These are phyloP conservation scores for Callyntrura guangdongensis DNA, from an alignment of 2,888 invertebrate species.

Conservation along the genomic window DNA sequence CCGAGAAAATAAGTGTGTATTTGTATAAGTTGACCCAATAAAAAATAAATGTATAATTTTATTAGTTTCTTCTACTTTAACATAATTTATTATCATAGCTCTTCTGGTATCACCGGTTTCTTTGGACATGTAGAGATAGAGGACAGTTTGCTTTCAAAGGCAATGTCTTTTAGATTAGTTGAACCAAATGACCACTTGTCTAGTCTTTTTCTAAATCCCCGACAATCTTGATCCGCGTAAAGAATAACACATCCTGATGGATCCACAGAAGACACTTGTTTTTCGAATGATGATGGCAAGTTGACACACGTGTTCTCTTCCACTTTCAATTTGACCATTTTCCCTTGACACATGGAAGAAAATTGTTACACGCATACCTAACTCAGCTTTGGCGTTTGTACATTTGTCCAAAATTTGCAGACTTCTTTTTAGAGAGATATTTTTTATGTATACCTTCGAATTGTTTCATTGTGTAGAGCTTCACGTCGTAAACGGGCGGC, in stretches of 20 bases:
- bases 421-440: no score
- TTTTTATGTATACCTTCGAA: conserved; percentile 76
- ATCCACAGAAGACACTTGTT: conserved; percentile 78
- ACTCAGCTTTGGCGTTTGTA: not conserved
- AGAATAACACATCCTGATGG: conserved; percentile 78
- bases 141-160: conserved; percentile 79
- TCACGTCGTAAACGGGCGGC: conserved; percentile 72
- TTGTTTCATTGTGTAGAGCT: conserved; percentile 76
- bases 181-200: conserved; percentile 81
- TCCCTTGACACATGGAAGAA: conserved; percentile 46
- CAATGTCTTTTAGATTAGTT: conserved; percentile 79
- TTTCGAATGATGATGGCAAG: conserved; percentile 74
- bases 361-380: conserved; percentile 7
- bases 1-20: not conserved
- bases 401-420: not conserved
- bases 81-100: conserved; percentile 52
- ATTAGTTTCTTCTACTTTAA: conserved; percentile 5
- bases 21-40: not conserved
- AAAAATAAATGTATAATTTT: conserved; percentile 6
- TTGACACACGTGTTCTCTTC: conserved; percentile 73
- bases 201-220: conserved; percentile 78
- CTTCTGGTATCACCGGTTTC: conserved; percentile 75
- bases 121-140: conserved; percentile 78
- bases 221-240: conserved; percentile 79
- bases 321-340: conserved; percentile 78